Base-by-base conservation (phyloP, 2,113 vertebrate species). In the Physeter macrocephalus region DNA sequence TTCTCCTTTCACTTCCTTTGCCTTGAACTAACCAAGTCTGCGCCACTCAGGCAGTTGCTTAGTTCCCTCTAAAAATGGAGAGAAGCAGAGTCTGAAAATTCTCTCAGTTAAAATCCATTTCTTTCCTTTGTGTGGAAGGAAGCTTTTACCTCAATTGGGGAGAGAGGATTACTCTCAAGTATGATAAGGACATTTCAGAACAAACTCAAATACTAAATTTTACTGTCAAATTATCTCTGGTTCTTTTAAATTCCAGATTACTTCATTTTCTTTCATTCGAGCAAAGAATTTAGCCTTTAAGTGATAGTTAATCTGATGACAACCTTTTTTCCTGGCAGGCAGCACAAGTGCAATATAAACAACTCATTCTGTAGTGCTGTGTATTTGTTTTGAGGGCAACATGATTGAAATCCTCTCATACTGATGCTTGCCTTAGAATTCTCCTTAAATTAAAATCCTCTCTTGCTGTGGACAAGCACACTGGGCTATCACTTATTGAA, bases 161-260 rank as follows among this genome's bases (percentile, higher is more conserved):
- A 23, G 87, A 71, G 36, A 94, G 52, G 52, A 85, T 93, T 95
- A 81, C 52, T 84, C 52, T 97, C 57, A 96, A 94, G 34, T 77
- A 64, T 52, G 77, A 66, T 62, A 93, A 87, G n/a, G 34, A 83
- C 36, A 95, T 96, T 93, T 93, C 69, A 88, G 85, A 86, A 96
- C 69, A 74, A 78, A 85, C 20, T 92, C 29, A 54, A 83, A 87
- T 84, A 84, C 54, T 84, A 89, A 87, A 94, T 92, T 96, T 96
- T 90, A 74, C 92, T 95, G 61, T 90, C 74, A 97, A 62, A 96
- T 97, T 94, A 84, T 69, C n/a, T 94, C 46, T 25, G 93, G 9
- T 85, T 96, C 67, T 87, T 43, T 87, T 39, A 78, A 61, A 23
- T n/a, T 90, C n/a, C 31, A 75, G 71, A 91, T 96, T 61, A 72